These are phyloP conservation scores for Tichodroma muraria DNA, from an alignment of 2,113 vertebrate species.

Conservation along the genomic window DNA sequence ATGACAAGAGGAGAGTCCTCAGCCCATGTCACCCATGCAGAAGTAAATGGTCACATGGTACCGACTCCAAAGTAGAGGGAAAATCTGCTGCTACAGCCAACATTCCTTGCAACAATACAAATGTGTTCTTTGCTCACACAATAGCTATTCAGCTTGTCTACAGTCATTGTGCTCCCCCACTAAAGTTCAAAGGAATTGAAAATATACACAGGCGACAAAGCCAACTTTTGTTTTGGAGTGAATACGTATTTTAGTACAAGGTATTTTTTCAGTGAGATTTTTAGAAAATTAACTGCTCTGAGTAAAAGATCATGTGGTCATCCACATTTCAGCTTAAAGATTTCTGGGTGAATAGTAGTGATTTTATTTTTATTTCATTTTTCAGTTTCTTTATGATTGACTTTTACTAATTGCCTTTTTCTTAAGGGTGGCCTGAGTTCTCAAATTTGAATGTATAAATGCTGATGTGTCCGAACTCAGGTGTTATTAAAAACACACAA, in stretches of 20 bases:
- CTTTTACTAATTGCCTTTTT: not conserved
- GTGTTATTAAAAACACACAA: not conserved
- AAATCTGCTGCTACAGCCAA: conserved; percentile 19
- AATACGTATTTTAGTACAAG: not conserved
- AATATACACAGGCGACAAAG: not conserved
- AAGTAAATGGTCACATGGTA: not conserved
- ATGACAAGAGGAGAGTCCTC: not conserved
- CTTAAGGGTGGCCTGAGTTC: not conserved
- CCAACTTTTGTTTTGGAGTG: not conserved
- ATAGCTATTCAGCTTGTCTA: conserved; percentile 38
- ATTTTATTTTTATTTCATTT: not conserved
- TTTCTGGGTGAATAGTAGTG: not conserved
- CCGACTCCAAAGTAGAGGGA: not conserved
- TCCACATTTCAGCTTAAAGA: not conserved
- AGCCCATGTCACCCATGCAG: conserved; percentile 15
- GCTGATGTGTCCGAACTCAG: not conserved
- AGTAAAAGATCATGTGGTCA: not conserved
- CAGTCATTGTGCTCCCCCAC: conserved; percentile 3
- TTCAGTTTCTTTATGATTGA: not conserved
- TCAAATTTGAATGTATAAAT: not conserved
- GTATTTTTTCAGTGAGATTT: not conserved
- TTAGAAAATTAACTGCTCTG: not conserved
- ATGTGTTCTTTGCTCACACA: conserved; percentile 42
- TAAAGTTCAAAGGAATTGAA: conserved; percentile 34
- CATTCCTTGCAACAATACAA: conserved; percentile 42